These are phyloP conservation scores for Trichopoda pennipes DNA, from an alignment of 2,888 invertebrate genomes.

Conservation along the genomic window DNA sequence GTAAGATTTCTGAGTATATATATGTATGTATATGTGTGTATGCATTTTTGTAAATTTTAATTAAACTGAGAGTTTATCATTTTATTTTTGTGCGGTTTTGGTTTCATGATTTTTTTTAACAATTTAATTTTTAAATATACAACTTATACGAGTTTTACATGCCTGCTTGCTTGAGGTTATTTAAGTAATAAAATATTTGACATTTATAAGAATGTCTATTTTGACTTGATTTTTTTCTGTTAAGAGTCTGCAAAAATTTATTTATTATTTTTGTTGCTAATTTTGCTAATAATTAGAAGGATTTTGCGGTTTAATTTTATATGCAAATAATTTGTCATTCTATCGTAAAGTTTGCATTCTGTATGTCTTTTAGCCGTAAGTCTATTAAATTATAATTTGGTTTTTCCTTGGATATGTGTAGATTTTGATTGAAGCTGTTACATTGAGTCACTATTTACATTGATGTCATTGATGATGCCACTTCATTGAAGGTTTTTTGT, in stretches of 20 bases:
- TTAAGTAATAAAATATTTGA: conserved; percentile 47
- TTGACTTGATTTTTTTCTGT: conserved; percentile 17
- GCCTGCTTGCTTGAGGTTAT: conserved; percentile 51
- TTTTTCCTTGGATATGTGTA: too few species aligned
- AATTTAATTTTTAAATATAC: neutral
- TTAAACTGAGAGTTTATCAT: conserved; percentile 49
- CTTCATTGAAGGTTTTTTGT: conserved; percentile 49
- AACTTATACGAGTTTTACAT: conserved; percentile 42
- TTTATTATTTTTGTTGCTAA: conserved; percentile 15
- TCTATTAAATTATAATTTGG: neutral
- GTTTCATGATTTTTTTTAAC: neutral
- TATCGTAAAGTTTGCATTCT: too few species aligned
- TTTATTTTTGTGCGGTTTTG: conserved; percentile 31
- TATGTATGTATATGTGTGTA: neutral
- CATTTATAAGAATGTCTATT: conserved; percentile 58
- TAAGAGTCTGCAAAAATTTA: conserved; percentile 6
- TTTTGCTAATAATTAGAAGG: conserved; percentile 17
- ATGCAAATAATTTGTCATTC: too few species aligned
- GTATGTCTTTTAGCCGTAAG: neutral
- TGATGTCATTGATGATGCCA: conserved; percentile 56
- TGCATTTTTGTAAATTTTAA: conserved; percentile 15
- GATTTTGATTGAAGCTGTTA: too few species aligned
- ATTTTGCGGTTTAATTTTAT: neutral
- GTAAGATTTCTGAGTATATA: conserved; percentile 4
- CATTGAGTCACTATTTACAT: too few species aligned